Evolutionary conservation across 1,140 invertebrate genomes (phyloP).

Genomic region (Oedothorax gibbosus): DNA sequence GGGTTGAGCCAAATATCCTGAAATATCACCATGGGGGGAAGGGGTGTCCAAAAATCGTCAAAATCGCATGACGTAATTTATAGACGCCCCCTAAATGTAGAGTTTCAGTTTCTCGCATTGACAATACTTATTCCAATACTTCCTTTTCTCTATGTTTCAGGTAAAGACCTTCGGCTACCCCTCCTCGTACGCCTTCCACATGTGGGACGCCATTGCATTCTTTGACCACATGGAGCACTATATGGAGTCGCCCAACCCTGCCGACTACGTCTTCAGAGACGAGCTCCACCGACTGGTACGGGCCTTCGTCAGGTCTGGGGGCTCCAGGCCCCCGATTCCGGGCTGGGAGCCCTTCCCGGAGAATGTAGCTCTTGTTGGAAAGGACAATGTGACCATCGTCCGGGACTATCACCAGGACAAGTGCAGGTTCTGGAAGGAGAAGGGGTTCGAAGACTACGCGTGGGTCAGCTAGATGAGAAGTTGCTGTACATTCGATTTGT

Average conservation of each 20-base stretch:
- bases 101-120: too few relatives aligned
- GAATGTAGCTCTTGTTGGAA: slow-evolving; percentile 31
- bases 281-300: slow-evolving; percentile 55
- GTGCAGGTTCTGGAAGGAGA: slow-evolving; percentile 56
- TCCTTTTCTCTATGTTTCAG: slow-evolving; percentile 42
- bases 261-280: slow-evolving; percentile 56
- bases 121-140: not conserved
- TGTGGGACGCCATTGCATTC: slow-evolving; percentile 63
- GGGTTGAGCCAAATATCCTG: too few relatives aligned
- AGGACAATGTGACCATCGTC: slow-evolving; percentile 50
- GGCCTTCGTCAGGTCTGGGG: slow-evolving; percentile 50
- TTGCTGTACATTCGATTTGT: too few relatives aligned
- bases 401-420: slow-evolving; percentile 40
- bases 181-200: slow-evolving; percentile 60
- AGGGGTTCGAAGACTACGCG: slow-evolving; percentile 58
- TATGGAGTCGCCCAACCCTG: slow-evolving; percentile 51
- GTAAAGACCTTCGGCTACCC: slow-evolving; percentile 59
- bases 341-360: slow-evolving; percentile 42
- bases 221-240: slow-evolving; percentile 62
- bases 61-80: too few relatives aligned
- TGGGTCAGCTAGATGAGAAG: slow-evolving; percentile 58
- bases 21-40: too few relatives aligned
- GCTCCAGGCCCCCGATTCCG: not conserved
- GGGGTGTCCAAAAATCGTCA: too few relatives aligned
- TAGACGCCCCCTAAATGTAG: too few relatives aligned